phyloP scores from a whole-genome alignment of 2,888 invertebrate genomes.

The Andrena fulva region DNA sequence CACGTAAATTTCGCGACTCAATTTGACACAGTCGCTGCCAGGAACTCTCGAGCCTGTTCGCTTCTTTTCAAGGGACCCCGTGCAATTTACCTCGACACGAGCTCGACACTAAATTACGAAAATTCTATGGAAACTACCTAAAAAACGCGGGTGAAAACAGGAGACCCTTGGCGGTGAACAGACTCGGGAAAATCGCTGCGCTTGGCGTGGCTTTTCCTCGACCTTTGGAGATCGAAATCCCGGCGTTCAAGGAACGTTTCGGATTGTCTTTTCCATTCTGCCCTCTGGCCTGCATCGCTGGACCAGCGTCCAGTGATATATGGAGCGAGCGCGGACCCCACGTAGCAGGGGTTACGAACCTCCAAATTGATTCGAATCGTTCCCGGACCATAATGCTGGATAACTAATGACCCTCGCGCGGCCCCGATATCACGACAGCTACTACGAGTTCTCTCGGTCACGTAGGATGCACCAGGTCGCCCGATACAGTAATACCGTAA shows the following conservation, averaged over 20 bases:
- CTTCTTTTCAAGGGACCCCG: constrained; percentile 11
- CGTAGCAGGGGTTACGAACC: constrained; percentile 65
- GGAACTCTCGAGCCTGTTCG: background rate
- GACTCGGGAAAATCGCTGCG: background rate
- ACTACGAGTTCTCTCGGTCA: constrained; percentile 43
- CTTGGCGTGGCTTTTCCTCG: background rate
- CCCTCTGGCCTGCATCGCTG: constrained; percentile 37
- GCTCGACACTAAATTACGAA: background rate
- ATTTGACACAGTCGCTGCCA: constrained; percentile 17
- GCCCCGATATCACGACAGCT: constrained; percentile 62
- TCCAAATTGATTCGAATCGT: constrained; percentile 75
- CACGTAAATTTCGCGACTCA: constrained; percentile 37
- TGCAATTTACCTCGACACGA: constrained; percentile 15
- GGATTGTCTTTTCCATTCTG: constrained; percentile 37
- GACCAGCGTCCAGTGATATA: constrained; percentile 68
- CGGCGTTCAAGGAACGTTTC: constrained; percentile 45
- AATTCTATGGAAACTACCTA: background rate
- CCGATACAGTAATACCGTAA: constrained; percentile 25
- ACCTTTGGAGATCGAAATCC: constrained; percentile 59
- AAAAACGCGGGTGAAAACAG: background rate
- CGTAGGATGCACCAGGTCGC: constrained; percentile 50
- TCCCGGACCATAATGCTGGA: constrained; percentile 68
- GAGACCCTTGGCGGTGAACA: background rate
- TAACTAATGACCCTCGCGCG: constrained; percentile 72
- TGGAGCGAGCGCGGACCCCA: constrained; percentile 62